These are phyloP conservation scores for Latrodectus geometricus DNA, from an alignment of 1,140 invertebrate genomes.

Conservation along the genomic window DNA sequence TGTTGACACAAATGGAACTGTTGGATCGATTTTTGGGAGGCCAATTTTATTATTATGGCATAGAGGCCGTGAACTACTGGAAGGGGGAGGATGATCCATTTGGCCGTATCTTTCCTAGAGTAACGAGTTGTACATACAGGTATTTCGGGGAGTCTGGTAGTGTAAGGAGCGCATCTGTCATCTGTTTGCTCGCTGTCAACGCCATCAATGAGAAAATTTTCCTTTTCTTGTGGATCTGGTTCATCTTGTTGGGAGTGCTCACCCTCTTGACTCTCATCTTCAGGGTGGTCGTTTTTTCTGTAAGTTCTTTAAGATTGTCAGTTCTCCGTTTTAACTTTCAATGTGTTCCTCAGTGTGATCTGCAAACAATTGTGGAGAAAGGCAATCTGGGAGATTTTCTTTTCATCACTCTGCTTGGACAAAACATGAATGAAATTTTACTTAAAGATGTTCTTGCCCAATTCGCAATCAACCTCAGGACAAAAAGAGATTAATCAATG, in stretches of 20 bases:
- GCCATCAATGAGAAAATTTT: conserved; percentile 92
- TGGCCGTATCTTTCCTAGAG: conserved; percentile 68
- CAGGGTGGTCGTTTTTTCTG: conserved; percentile 55
- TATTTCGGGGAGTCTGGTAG: conserved; percentile 74
- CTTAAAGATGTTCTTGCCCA: conserved; percentile 77
- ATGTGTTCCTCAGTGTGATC: conserved; percentile 14
- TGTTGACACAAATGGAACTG: conserved; percentile 95
- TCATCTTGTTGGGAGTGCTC: conserved; percentile 76
- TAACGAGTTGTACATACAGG: conserved; percentile 68
- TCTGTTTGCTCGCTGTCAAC: conserved; percentile 82
- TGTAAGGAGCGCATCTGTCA: conserved; percentile 83
- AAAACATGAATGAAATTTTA: conserved; percentile 82
- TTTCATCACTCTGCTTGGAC: conserved; percentile 91
- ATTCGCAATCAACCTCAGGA: conserved; percentile 76
- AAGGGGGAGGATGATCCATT: conserved; percentile 66
- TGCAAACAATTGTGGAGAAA: conserved; percentile 55
- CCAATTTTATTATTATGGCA: conserved; percentile 76
- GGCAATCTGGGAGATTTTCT: conserved; percentile 93
- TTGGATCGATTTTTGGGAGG: conserved; percentile 97
- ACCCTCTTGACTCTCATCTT: conserved; percentile 67
- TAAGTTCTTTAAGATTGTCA: conserved; percentile 17
- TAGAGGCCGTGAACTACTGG: conserved; percentile 71
- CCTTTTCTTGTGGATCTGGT: conserved; percentile 95
- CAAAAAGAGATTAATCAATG: background rate
- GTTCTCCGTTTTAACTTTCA: conserved; percentile 50